phyloP scores from a whole-genome alignment of 2,113 vertebrate species.

The Erpornis zantholeuca region DNA sequence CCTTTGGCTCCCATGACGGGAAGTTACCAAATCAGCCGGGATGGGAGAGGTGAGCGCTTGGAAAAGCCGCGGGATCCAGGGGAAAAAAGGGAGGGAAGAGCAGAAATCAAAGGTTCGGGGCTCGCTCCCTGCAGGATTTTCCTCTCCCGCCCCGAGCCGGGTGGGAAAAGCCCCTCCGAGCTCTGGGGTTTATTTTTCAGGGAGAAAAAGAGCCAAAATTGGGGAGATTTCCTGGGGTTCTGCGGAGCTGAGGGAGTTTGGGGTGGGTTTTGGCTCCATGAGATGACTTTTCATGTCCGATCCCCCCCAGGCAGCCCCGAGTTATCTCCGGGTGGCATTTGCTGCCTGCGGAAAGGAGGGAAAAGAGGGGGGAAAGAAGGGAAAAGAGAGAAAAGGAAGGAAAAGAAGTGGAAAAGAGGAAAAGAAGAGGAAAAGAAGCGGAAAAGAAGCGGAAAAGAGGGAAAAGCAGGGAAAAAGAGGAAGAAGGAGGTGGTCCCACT shows the following conservation, averaged over 20 bases:
- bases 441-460: too few species aligned
- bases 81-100: neutral
- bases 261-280: neutral
- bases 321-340: neutral
- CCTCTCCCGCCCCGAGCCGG: accelerated
- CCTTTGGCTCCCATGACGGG: constrained; percentile 62
- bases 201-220: accelerated
- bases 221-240: neutral
- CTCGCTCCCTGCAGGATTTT: neutral
- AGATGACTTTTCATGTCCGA: neutral
- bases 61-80: neutral
- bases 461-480: neutral
- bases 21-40: constrained; percentile 54
- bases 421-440: neutral
- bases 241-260: neutral
- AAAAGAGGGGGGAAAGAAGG: accelerated
- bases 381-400: too few species aligned
- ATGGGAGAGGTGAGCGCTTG: neutral
- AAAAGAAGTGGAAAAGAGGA: too few species aligned
- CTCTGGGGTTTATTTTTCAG: accelerated
- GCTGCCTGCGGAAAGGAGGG: neutral
- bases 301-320: neutral
- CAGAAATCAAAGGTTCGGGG: neutral
- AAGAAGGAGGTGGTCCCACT: accelerated
- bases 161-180: neutral